phyloP scores from a whole-genome alignment of 2,113 vertebrate species.

The Ifrita kowaldi region DNA sequence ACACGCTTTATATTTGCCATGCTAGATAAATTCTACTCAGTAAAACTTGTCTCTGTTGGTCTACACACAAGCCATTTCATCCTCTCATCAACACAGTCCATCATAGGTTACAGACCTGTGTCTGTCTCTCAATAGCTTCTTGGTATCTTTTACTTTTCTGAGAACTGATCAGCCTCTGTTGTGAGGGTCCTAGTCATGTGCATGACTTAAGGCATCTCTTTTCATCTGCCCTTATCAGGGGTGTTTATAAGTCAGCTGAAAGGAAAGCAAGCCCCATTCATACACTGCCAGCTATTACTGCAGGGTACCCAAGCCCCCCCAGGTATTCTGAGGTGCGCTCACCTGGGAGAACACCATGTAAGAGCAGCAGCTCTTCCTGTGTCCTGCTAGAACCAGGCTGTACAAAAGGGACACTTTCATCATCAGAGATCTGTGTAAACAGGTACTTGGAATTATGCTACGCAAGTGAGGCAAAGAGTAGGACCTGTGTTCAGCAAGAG shows the following conservation, averaged over 20 bases:
- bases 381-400: background rate
- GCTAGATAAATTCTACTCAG: background rate
- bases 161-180: background rate
- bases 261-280: conserved; percentile 4
- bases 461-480: background rate
- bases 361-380: background rate
- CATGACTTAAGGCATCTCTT: background rate
- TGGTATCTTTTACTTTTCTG: conserved; percentile 1
- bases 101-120: background rate
- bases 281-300: conserved; percentile 29
- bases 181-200: background rate
- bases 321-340: background rate
- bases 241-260: conserved; percentile 14
- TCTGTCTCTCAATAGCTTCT: background rate
- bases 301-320: conserved; percentile 12
- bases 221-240: background rate
- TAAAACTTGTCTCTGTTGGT: background rate
- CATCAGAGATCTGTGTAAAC: background rate
- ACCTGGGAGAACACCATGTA: background rate
- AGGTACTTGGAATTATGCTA: background rate
- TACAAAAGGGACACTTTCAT: background rate
- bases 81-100: background rate
- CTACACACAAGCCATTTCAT: background rate
- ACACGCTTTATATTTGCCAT: background rate
- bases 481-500: background rate